Conservation (phyloP, 2,113 vertebrate genomes). For the Pardalotus punctatus region DNA sequence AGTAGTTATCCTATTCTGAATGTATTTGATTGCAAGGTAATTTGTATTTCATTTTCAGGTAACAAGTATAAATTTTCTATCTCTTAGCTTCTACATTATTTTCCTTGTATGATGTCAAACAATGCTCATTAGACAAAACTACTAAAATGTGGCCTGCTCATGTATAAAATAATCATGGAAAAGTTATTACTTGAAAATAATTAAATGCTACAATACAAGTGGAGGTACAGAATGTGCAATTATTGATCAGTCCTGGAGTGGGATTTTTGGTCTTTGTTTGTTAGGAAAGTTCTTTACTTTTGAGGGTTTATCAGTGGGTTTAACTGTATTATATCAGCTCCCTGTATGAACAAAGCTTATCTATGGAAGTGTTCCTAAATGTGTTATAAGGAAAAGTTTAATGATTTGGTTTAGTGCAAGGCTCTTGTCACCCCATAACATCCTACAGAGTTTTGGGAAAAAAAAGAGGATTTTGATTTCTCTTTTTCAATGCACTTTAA, state of each 20-base stretch:
- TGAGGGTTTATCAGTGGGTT: neutral
- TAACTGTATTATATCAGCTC: neutral
- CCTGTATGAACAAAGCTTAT: neutral
- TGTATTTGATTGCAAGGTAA: neutral
- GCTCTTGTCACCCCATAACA: neutral
- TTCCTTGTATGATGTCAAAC: neutral
- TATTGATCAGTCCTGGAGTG: neutral
- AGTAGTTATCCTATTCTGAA: neutral
- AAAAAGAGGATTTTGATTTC: neutral
- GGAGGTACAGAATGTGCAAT: neutral
- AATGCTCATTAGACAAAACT: neutral
- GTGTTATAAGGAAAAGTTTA: neutral
- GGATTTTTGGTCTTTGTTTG: neutral
- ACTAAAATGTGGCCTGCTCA: neutral
- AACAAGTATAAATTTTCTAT: neutral
- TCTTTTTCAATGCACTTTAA: neutral
- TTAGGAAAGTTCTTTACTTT: neutral
- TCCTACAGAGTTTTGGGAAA: rapidly evolving
- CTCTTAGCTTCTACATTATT: neutral
- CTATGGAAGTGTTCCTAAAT: neutral
- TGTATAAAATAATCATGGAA: neutral
- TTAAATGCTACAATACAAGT: neutral
- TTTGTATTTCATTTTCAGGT: neutral
- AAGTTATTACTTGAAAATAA: neutral
- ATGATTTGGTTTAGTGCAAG: neutral